A percentile compares a stretch with the other conserved stretches of the same genome.
These are phyloP conservation scores for Sternotherus odoratus DNA, from an alignment of 2,797 vertebrate species.

Conservation along the genomic window DNA sequence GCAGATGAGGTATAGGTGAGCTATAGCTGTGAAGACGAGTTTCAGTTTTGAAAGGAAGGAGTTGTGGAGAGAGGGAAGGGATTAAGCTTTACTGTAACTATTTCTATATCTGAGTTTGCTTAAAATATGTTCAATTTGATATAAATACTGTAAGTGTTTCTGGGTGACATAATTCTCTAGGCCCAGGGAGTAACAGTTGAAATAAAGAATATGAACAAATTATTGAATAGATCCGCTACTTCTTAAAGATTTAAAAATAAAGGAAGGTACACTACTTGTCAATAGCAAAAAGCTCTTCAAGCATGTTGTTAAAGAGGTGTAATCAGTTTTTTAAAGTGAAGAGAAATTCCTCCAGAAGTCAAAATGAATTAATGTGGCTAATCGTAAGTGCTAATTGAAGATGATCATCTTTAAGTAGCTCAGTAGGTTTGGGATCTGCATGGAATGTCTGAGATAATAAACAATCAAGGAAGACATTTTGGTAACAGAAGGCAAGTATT, in stretches of 20 bases:
- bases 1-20: not conserved
- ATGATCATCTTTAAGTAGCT: not conserved
- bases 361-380: not conserved
- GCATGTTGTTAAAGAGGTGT: constrained; percentile 8
- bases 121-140: constrained; percentile 17
- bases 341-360: constrained; percentile 1
- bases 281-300: not conserved
- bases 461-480: not conserved
- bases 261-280: no score
- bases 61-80: no score
- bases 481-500: no score
- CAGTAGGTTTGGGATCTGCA: not conserved
- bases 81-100: not conserved
- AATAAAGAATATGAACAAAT: no score
- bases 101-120: not conserved
- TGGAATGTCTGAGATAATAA: not conserved
- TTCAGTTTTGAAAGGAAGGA: not conserved
- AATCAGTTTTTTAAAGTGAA: not conserved
- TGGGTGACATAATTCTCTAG: no score
- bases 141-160: not conserved
- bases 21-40: not conserved
- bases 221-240: no score
- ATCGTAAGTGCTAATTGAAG: not conserved
- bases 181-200: no score
- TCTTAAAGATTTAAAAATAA: no score